These are phyloP conservation scores for Patella vulgata DNA, from an alignment of 1,140 invertebrate species.

Conservation along the genomic window DNA sequence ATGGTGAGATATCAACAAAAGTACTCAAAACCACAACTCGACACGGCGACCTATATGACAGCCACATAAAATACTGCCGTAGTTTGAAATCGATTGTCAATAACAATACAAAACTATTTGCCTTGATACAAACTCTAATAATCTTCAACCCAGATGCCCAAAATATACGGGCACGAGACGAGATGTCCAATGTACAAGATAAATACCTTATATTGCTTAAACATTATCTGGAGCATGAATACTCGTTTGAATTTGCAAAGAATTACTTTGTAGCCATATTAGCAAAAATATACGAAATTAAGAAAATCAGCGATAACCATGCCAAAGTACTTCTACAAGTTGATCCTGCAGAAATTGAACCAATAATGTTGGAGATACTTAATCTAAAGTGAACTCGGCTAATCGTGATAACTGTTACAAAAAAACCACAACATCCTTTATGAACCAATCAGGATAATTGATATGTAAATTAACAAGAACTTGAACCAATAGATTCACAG, in stretches of 20 bases:
- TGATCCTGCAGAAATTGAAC: constrained; percentile 88
- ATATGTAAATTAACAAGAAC: no score
- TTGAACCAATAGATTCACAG: no score
- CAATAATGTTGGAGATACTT: constrained; percentile 91
- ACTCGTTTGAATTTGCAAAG: constrained; percentile 65
- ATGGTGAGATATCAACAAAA: constrained; percentile 56
- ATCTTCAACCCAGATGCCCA: constrained; percentile 86
- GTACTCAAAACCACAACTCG: constrained; percentile 60
- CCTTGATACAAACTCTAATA: constrained; percentile 87
- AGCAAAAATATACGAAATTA: constrained; percentile 86
- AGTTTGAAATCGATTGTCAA: constrained; percentile 54
- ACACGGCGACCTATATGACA: constrained; percentile 57
- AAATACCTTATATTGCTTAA: constrained; percentile 90
- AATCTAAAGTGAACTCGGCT: constrained; percentile 76
- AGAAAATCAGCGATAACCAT: constrained; percentile 85
- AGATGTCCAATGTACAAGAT: constrained; percentile 76
- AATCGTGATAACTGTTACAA: no score
- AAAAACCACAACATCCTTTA: no score
- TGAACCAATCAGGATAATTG: no score
- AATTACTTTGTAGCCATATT: constrained; percentile 74
- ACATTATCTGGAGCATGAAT: constrained; percentile 86
- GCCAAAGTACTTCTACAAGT: constrained; percentile 89
- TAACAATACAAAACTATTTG: constrained; percentile 74
- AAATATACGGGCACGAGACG: constrained; percentile 82
- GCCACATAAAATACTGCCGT: constrained; percentile 59